Conservation (phyloP, 2,888 invertebrate species). For the Leucozona laternaria region DNA sequence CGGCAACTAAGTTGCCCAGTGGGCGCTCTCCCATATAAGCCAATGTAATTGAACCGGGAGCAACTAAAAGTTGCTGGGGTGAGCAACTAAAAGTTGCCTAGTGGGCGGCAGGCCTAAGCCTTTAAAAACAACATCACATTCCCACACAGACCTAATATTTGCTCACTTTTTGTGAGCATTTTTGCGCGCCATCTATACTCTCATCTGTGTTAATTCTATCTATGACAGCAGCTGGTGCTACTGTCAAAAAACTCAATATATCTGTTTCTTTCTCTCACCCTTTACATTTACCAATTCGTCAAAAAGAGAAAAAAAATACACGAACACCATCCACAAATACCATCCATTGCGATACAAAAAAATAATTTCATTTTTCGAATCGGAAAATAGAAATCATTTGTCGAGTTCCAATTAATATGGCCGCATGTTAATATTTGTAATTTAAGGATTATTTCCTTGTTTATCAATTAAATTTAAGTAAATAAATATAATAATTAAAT, state of each 20-base stretch:
- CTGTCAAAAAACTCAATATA: background rate
- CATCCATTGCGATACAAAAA: background rate
- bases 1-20: too few relatives aligned
- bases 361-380: constrained; percentile 7
- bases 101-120: too few relatives aligned
- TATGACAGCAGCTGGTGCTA: background rate
- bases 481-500: constrained; percentile 54
- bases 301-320: background rate
- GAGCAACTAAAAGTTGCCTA: too few relatives aligned
- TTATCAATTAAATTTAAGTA: constrained; percentile 76
- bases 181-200: background rate
- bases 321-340: background rate
- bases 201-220: background rate
- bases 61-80: too few relatives aligned
- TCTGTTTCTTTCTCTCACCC: background rate
- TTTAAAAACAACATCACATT: too few relatives aligned
- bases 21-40: too few relatives aligned
- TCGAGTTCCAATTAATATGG: constrained; percentile 89
- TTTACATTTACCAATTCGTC: background rate
- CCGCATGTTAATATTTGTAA: constrained; percentile 88
- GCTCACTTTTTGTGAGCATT: background rate
- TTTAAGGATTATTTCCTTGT: constrained; percentile 73
- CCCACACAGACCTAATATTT: too few relatives aligned
- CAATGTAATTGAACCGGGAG: too few relatives aligned
- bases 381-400: constrained; percentile 76